phyloP scores from a whole-genome alignment of 2,113 vertebrate genomes.

The Pantherophis guttatus region DNA sequence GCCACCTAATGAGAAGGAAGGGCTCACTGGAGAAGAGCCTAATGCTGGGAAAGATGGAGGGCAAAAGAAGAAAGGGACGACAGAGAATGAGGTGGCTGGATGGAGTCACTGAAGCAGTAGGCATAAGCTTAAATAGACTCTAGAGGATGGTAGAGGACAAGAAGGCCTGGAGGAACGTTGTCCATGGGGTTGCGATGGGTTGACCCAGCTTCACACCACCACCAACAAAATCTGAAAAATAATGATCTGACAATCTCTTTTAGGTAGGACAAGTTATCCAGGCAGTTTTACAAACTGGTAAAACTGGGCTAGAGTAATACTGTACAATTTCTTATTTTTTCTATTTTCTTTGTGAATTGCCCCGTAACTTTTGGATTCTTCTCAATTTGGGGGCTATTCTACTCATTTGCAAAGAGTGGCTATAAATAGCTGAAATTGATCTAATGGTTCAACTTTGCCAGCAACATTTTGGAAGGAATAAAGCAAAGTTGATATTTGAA shows the following conservation, averaged over 20 bases:
- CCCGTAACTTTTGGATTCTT: neutral
- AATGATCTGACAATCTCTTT: neutral
- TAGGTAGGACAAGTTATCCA: neutral
- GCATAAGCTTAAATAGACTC: too few relatives aligned
- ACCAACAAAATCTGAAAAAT: neutral
- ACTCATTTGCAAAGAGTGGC: neutral
- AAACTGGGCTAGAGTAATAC: neutral
- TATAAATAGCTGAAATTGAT: neutral
- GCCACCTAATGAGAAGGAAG: too few relatives aligned
- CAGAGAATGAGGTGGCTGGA: too few relatives aligned
- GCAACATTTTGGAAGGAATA: neutral
- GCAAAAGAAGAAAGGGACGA: too few relatives aligned
- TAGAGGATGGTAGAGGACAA: too few relatives aligned
- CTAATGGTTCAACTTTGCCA: neutral
- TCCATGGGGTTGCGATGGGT: too few relatives aligned
- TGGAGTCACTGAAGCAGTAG: too few relatives aligned
- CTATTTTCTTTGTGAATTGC: neutral
- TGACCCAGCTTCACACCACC: too few relatives aligned
- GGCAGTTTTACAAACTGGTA: neutral
- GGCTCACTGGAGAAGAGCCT: too few relatives aligned
- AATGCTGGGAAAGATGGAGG: too few relatives aligned
- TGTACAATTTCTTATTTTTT: neutral
- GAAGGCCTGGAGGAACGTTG: too few relatives aligned
- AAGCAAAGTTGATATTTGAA: neutral
- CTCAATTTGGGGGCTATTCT: neutral